Conservation (phyloP, 2,797 vertebrate genomes). For the Telmatherina bonti region DNA sequence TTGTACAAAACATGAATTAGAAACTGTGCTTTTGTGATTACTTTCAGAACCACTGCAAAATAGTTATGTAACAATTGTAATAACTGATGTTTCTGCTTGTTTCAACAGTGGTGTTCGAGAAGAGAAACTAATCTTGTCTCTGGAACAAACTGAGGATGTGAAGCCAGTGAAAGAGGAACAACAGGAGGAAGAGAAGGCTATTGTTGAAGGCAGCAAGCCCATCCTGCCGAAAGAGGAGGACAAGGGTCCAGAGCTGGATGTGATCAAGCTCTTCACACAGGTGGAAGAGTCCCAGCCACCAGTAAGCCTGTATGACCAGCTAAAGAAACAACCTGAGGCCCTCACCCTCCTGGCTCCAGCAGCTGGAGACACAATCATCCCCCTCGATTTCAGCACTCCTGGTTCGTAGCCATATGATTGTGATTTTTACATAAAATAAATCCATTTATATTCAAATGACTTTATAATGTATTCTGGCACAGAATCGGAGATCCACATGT, state of each 20-base stretch:
- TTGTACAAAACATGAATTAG: neutral
- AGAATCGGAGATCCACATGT: slow-evolving; percentile 89
- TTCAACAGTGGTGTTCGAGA: slow-evolving; percentile 92
- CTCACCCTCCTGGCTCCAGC: slow-evolving; percentile 94
- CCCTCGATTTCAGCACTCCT: slow-evolving; percentile 90
- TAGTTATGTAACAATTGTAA: neutral
- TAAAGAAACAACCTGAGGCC: slow-evolving; percentile 91
- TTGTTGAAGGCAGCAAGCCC: slow-evolving; percentile 17
- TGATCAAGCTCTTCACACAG: slow-evolving; percentile 87
- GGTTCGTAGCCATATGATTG: slow-evolving; percentile 75
- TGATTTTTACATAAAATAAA: neutral
- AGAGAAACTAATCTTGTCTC: slow-evolving; percentile 91
- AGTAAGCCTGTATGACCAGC: slow-evolving; percentile 90
- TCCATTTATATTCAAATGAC: neutral
- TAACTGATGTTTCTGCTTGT: slow-evolving; percentile 13
- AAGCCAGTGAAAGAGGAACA: slow-evolving; percentile 70
- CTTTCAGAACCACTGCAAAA: neutral
- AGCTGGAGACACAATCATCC: slow-evolving; percentile 94
- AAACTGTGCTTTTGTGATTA: neutral
- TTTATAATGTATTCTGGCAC: slow-evolving; percentile 66
- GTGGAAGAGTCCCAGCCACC: slow-evolving; percentile 75
- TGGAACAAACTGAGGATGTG: slow-evolving; percentile 91
- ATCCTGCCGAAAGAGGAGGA: slow-evolving; percentile 19
- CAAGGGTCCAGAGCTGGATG: slow-evolving; percentile 82
- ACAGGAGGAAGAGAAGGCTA: slow-evolving; percentile 19